Conservation (phyloP, 2,113 vertebrate genomes). For the Henicopernis longicauda region DNA sequence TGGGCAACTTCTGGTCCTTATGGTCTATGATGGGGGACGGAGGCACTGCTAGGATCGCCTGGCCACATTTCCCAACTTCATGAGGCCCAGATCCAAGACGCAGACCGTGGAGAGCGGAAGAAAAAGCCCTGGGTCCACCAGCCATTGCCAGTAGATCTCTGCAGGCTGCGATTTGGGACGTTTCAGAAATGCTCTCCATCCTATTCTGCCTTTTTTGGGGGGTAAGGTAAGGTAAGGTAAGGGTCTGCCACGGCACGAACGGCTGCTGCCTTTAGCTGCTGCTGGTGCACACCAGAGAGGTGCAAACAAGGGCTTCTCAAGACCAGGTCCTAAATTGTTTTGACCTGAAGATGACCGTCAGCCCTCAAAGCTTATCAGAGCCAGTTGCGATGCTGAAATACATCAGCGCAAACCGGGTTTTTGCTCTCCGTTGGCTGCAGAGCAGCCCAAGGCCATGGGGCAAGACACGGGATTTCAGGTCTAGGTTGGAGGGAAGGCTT, state of each 20-base stretch:
- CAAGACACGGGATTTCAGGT: background rate
- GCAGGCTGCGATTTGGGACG: background rate
- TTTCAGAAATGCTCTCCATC: background rate
- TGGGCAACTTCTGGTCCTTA: background rate
- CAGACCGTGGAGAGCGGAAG: rapidly evolving
- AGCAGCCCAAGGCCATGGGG: background rate
- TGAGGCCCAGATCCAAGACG: background rate
- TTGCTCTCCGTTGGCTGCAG: background rate
- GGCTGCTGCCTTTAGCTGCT: background rate
- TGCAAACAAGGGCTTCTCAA: background rate
- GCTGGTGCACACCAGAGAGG: background rate
- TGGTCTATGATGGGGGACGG: too few relatives aligned
- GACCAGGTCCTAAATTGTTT: background rate
- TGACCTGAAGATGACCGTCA: background rate
- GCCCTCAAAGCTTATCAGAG: background rate
- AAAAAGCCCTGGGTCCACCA: background rate
- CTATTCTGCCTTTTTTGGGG: background rate
- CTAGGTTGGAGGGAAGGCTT: background rate
- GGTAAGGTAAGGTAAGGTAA: background rate
- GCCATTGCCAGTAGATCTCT: background rate
- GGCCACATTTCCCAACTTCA: rapidly evolving
- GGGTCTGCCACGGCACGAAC: rapidly evolving
- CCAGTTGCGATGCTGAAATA: background rate
- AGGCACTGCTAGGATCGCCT: background rate
- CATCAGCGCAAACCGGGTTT: background rate